A percentile compares a stretch with the other conserved stretches of the same genome.
Evolutionary conservation across 2,888 invertebrate genomes (phyloP).

Genomic region (Acanthosepion lycidas): DNA sequence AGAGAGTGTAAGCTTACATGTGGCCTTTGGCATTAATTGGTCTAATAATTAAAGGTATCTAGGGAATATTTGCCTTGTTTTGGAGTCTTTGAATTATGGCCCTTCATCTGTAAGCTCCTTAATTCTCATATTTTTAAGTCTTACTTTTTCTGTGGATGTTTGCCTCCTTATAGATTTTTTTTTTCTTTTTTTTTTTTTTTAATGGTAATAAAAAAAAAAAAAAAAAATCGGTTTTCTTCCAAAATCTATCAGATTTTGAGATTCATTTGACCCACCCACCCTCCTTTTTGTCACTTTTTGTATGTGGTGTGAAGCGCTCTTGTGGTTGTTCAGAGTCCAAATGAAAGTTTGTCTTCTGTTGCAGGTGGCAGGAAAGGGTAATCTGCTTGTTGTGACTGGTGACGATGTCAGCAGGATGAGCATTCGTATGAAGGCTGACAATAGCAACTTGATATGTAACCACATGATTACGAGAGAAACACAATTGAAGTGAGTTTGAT

Average conservation of each 20-base stretch:
- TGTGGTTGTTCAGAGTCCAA: not conserved
- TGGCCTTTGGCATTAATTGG: too few relatives aligned
- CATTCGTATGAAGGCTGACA: constrained; percentile 58
- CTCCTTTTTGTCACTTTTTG: not conserved
- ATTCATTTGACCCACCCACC: too few relatives aligned
- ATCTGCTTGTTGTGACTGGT: constrained; percentile 50
- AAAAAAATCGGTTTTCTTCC: too few relatives aligned
- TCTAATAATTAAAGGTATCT: too few relatives aligned
- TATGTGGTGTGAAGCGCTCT: not conserved
- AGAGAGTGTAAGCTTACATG: too few relatives aligned
- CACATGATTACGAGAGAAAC: constrained; percentile 65
- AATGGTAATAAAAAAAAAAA: not conserved
- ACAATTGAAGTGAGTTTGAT: constrained; percentile 55
- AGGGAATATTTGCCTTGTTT: too few relatives aligned
- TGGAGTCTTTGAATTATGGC: too few relatives aligned
- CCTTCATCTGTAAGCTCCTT: too few relatives aligned
- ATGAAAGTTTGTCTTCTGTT: constrained; percentile 24
- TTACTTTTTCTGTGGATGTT: too few relatives aligned
- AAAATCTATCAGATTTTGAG: too few relatives aligned
- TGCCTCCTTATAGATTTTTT: not conserved
- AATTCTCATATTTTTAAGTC: too few relatives aligned
- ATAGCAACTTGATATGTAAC: constrained; percentile 57
- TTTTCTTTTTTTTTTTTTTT: not conserved
- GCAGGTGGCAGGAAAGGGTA: constrained; percentile 23
- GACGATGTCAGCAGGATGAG: constrained; percentile 61